Evolutionary conservation across 2,113 vertebrate species (phyloP).

Genomic region (Tursiops truncatus): DNA sequence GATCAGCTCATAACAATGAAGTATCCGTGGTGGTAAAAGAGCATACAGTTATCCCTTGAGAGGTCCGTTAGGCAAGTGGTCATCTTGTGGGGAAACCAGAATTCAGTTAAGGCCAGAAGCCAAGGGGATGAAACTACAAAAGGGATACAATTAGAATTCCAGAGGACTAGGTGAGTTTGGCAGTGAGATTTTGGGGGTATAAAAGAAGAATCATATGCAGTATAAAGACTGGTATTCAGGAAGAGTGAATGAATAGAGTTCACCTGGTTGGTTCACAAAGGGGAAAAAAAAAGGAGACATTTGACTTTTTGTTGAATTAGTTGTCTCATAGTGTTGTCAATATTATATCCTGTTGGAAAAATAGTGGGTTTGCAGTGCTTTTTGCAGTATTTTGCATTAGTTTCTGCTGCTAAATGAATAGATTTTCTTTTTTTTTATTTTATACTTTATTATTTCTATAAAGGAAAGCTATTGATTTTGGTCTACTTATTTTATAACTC

Average conservation of each 20-base stretch:
- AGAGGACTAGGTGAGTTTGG: neutral
- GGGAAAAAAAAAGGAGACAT: neutral
- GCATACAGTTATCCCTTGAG: neutral
- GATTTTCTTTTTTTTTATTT: neutral
- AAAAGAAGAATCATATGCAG: neutral
- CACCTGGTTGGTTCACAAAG: neutral
- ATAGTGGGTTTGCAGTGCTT: neutral
- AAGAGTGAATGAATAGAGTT: neutral
- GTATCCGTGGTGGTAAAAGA: neutral
- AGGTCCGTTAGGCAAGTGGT: neutral
- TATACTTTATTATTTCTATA: slow-evolving; percentile 51
- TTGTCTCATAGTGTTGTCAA: neutral
- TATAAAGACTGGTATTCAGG: neutral
- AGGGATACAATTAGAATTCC: neutral
- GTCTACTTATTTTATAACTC: neutral
- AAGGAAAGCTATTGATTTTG: slow-evolving; percentile 50
- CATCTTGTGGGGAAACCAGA: neutral
- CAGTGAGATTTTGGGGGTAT: neutral
- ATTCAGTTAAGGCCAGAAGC: neutral
- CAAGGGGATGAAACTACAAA: neutral
- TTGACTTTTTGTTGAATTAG: slow-evolving; percentile 4
- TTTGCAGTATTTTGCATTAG: neutral
- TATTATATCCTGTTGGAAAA: neutral
- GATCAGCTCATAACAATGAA: neutral
- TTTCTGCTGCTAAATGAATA: neutral